Conservation (phyloP, 2,797 vertebrate species). For the Triplophysa yarkandensis region DNA sequence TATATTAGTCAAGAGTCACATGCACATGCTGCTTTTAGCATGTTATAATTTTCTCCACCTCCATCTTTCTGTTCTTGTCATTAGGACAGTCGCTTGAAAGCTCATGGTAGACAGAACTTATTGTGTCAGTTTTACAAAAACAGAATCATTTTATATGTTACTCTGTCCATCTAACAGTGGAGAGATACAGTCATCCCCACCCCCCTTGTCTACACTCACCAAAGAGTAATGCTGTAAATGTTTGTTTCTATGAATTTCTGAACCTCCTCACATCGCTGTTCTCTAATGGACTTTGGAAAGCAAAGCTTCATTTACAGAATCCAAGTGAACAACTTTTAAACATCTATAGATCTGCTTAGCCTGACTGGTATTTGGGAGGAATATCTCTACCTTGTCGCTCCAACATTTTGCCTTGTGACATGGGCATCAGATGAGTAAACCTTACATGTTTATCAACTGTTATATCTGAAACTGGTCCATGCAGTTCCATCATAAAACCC, state of each 20-base stretch:
- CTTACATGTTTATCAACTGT: not conserved
- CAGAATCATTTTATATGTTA: not conserved
- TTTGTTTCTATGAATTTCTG: slow-evolving; percentile 21
- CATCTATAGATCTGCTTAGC: slow-evolving; percentile 11
- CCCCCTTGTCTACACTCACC: not conserved
- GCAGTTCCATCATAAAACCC: too few relatives aligned
- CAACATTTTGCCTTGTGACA: slow-evolving; percentile 13
- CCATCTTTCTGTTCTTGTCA: slow-evolving; percentile 4
- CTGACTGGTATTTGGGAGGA: slow-evolving; percentile 4
- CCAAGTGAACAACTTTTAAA: slow-evolving; percentile 4
- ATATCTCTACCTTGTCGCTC: not conserved
- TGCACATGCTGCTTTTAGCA: not conserved
- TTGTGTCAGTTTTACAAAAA: not conserved
- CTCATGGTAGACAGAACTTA: not conserved
- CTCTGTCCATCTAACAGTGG: not conserved
- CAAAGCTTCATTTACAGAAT: not conserved
- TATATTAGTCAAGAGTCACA: slow-evolving; percentile 66
- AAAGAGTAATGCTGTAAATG: slow-evolving; percentile 6
- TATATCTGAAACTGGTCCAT: not conserved
- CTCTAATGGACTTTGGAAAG: slow-evolving; percentile 23
- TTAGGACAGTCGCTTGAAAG: slow-evolving; percentile 25
- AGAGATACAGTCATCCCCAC: not conserved
- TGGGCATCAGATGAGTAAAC: not conserved
- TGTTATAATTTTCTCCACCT: slow-evolving; percentile 16
- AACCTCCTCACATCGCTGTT: not conserved